phyloP scores from a whole-genome alignment of 1,140 invertebrate genomes.

The Thereuonema tuberculata region DNA sequence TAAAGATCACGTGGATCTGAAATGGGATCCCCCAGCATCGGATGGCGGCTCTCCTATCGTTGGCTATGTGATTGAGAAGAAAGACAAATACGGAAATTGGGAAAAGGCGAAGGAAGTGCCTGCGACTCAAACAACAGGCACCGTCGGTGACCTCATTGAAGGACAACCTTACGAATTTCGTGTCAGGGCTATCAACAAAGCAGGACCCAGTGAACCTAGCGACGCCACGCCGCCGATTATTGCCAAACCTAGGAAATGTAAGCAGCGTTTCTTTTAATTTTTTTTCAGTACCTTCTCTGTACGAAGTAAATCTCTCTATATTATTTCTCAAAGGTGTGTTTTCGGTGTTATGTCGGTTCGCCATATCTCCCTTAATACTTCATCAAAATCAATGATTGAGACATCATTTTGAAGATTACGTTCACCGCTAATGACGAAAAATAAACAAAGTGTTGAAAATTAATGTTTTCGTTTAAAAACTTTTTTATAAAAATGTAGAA shows the following conservation, averaged over 20 bases:
- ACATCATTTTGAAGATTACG: too few relatives aligned
- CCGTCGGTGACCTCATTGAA: constrained; percentile 76
- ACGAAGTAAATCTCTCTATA: not conserved
- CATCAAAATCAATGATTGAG: too few relatives aligned
- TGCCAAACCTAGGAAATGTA: constrained; percentile 66
- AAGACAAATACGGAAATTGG: constrained; percentile 88
- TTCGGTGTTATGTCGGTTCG: too few relatives aligned
- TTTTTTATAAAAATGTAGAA: too few relatives aligned
- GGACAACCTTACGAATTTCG: constrained; percentile 83
- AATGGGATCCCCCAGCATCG: constrained; percentile 61
- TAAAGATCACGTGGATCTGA: constrained; percentile 81
- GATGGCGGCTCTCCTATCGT: constrained; percentile 79
- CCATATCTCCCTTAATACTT: too few relatives aligned
- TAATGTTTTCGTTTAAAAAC: too few relatives aligned
- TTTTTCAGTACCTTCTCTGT: constrained; percentile 1
- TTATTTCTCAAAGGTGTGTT: too few relatives aligned
- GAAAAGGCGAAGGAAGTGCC: constrained; percentile 76
- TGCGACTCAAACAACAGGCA: constrained; percentile 59
- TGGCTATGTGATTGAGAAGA: constrained; percentile 79
- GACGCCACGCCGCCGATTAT: constrained; percentile 73
- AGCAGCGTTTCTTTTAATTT: constrained; percentile 16
- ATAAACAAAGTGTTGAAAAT: too few relatives aligned
- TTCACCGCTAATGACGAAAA: too few relatives aligned
- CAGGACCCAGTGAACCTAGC: constrained; percentile 82
- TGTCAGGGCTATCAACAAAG: constrained; percentile 79